Evolutionary conservation across 2,888 invertebrate species (phyloP), one percentile per base, ranked within the genome.

Genomic region (Leptura quadrifasciata): DNA sequence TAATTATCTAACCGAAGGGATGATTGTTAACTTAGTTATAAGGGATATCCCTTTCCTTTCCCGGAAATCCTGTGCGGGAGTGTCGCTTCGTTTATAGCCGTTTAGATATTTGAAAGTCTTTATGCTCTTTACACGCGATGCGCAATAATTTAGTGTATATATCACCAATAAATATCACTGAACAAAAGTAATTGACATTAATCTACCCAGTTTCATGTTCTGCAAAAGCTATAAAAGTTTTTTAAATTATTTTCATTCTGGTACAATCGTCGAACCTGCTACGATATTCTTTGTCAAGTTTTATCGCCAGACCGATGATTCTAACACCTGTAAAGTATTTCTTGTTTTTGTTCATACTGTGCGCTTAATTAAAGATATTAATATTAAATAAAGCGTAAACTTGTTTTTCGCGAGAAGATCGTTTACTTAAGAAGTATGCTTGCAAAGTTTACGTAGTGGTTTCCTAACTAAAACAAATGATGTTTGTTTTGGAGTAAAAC

Each of bases 21-120:
- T 77, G 77, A 77, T 79, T 80, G 80, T 79, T 80, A 81, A 79
- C 71, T 77, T 72, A 77, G 77, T 80, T 81, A 81, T 80, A 75
- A 79, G 74, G 80, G 80, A 75, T 81, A 80, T 80, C 80, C 77
- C 71, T 79, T 80, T 79, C 76, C 77, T 76, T 80, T 76, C 75
- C 76, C 75, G 80, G 79, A 81, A 77, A 75, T 79, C 76, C 79
- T 72, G 75, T 61, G 76, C 74, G 77, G 82, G 80, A 77, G 80
- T 80, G 77, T 80, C 79, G 78, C 76, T 74, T 31, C 67, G 55
- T 77, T 77, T 63, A 69, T 63, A 61, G 65, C 71, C 57, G 75
- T 71, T 72, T 57, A 20, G 27, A 65, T 20, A 72, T 74, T 60
- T 60, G 68, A 72, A 57, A 61, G 61, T 71, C 71, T 65, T 76